phyloP scores from a whole-genome alignment of 2,797 vertebrate genomes.

The Pteropus rufus region DNA sequence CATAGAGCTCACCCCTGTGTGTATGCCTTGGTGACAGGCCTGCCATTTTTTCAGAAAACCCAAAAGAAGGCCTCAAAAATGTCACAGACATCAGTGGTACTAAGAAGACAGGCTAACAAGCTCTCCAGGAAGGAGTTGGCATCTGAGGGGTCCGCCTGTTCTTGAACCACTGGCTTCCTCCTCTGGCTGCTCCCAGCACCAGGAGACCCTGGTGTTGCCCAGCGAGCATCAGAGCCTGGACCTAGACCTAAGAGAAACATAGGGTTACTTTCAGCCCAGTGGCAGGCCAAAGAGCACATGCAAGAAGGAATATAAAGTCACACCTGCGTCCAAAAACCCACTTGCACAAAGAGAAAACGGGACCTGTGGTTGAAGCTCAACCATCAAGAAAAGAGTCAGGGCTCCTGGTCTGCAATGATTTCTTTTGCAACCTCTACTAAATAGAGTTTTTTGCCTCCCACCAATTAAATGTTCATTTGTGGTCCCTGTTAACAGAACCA shows the following conservation, averaged over 20 bases:
- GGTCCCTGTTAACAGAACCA: neutral
- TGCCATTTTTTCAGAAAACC: neutral
- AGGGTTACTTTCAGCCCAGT: neutral
- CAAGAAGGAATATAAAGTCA: neutral
- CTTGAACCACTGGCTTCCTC: neutral
- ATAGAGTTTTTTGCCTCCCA: neutral
- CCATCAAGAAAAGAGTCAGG: too few species aligned
- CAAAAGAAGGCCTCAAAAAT: neutral
- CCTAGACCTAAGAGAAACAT: too few species aligned
- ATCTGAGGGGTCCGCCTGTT: neutral
- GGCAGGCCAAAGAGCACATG: fast-evolving
- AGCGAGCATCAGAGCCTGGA: neutral
- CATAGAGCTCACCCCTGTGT: neutral
- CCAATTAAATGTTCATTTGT: neutral
- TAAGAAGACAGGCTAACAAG: neutral
- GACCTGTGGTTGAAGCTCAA: neutral
- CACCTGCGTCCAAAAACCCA: neutral
- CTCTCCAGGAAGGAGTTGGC: neutral
- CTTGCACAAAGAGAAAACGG: neutral
- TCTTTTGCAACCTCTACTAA: neutral
- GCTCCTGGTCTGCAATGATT: neutral
- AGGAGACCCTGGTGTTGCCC: neutral
- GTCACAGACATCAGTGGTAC: neutral
- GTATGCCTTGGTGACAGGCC: neutral
- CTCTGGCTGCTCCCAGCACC: neutral